phyloP scores from a whole-genome alignment of 2,888 invertebrate species.

The Athrips mouffetella region DNA sequence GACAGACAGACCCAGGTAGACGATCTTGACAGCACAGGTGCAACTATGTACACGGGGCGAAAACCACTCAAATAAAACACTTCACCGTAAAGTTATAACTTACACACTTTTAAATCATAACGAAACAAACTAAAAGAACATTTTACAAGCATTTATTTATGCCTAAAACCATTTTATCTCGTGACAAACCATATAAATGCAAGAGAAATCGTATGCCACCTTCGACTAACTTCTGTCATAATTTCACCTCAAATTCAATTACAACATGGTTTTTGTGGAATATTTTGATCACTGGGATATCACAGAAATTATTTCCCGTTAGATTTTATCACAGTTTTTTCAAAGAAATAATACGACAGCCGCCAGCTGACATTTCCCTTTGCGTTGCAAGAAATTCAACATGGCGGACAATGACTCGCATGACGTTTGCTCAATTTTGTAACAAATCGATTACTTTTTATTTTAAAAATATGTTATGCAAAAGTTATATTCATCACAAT shows the following conservation, averaged over 20 bases:
- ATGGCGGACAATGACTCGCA: conserved; percentile 71
- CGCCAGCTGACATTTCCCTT: conserved; percentile 78
- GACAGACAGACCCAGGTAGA: conserved; percentile 41
- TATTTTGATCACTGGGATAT: conserved; percentile 37
- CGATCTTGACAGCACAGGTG: conserved; percentile 51
- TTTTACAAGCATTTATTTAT: conserved; percentile 51
- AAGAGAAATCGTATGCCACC: conserved; percentile 74
- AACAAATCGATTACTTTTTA: conserved; percentile 34
- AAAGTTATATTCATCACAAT: not conserved
- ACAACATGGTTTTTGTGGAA: conserved; percentile 35
- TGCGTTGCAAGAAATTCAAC: conserved; percentile 77
- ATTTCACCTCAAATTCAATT: conserved; percentile 53
- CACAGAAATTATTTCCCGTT: conserved; percentile 42
- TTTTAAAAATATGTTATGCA: not conserved
- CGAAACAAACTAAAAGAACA: conserved; percentile 53
- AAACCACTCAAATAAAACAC: conserved; percentile 48
- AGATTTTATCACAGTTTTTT: conserved; percentile 59
- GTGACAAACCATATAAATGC: conserved; percentile 74
- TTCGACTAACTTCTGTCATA: conserved; percentile 65
- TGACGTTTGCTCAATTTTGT: conserved; percentile 56
- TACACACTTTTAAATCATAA: conserved; percentile 57
- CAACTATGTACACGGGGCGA: conserved; percentile 37
- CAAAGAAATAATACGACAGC: conserved; percentile 61
- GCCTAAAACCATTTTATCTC: conserved; percentile 64
- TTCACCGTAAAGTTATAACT: conserved; percentile 49